Base-by-base conservation (phyloP, 2,113 vertebrate species). In the Halcyon malimbica region DNA sequence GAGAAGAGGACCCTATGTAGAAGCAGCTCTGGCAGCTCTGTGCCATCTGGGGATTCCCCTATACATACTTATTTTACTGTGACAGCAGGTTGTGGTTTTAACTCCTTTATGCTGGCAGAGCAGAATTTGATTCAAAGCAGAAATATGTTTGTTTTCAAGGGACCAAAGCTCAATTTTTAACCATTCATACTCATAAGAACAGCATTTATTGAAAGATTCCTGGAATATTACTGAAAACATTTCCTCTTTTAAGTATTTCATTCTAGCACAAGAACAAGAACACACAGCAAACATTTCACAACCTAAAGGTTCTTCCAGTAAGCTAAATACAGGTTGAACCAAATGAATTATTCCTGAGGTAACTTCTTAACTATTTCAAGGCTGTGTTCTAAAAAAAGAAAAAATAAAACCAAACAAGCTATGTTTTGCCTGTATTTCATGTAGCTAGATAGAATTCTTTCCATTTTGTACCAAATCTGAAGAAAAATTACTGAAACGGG, bases 211-310 rank as follows among this genome's bases (percentile, higher is more conserved):
- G 39, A 75, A 60, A 92, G 90, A 88, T 68, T 95, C 87, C 95
- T 89, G 92, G 80, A 94, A 95, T 75, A 83, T 90, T 94, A 89
- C 87, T 93, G 92, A 97, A 97, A 95, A 83, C 59, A 56, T 94
- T 97, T 96, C 96, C 95, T 95, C 97, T 97, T 91, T 92, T 81
- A 93, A 92, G 74, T 81, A 93, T 94, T 94, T 92, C 91, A 79
- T 87, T 90, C 83, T 84, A 96, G 88, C n/a, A 89, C 69, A 94
- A 88, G 88, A 46, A 96, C 93, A 96, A 97, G 92, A 95, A 93
- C 69, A 86, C 48, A 53, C 70, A 50, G 87, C 9, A 21, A 80
- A 85, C 74, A 84, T 97, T 98, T 96, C 96, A 96, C 92, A 98
- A 98, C 69, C 91, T 63, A 73, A 95, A 90, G 64, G 71, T 81